Conservation (phyloP, 2,888 invertebrate species). For the Mythimna albipuncta region DNA sequence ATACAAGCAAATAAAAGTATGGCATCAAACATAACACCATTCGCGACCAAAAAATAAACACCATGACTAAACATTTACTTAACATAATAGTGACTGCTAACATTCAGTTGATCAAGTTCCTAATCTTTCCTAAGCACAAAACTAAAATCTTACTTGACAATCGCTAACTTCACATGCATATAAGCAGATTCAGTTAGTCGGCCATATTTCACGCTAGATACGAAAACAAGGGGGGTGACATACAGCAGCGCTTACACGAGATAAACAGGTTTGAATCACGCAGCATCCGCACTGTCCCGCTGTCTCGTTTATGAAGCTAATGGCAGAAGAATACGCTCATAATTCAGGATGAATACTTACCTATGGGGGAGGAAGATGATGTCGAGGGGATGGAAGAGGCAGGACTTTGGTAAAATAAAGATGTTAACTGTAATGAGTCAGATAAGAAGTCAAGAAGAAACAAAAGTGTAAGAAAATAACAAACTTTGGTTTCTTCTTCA, state of each 20-base stretch:
- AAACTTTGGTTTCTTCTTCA: not conserved
- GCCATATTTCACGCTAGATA: slow-evolving; percentile 48
- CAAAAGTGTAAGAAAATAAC: not conserved
- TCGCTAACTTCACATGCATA: slow-evolving; percentile 31
- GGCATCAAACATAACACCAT: not conserved
- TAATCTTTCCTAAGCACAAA: not conserved
- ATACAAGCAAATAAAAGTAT: not conserved
- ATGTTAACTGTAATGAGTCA: not conserved
- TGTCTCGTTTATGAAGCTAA: slow-evolving; percentile 68
- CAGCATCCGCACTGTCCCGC: slow-evolving; percentile 49
- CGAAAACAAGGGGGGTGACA: slow-evolving; percentile 58
- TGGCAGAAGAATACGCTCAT: slow-evolving; percentile 70
- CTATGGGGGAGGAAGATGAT: slow-evolving; percentile 40
- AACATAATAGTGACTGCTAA: not conserved
- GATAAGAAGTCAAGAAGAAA: not conserved
- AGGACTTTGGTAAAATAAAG: not conserved
- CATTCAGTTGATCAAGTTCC: not conserved
- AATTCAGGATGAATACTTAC: slow-evolving; percentile 70
- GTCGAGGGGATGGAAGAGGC: slow-evolving; percentile 21
- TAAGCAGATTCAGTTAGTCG: slow-evolving; percentile 55
- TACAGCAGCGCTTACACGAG: slow-evolving; percentile 50
- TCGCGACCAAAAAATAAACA: not conserved
- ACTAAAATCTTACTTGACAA: not conserved
- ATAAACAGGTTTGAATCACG: slow-evolving; percentile 66
- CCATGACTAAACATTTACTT: not conserved